Evolutionary conservation across 2,797 vertebrate species (phyloP).

Genomic region (Spinus olivaceus): DNA sequence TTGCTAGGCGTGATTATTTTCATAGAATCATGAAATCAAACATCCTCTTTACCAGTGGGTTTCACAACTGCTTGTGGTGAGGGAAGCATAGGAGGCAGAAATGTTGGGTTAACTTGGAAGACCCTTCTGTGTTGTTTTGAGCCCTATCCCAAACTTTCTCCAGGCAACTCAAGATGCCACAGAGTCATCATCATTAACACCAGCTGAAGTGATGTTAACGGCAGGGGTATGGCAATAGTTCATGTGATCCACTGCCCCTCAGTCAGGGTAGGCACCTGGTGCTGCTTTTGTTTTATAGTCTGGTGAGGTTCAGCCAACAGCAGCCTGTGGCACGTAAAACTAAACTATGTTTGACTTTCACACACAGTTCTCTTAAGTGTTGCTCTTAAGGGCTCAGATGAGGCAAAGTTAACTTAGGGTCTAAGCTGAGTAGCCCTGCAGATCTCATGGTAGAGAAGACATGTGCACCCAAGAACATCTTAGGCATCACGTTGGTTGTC

Average conservation of each 20-base stretch:
- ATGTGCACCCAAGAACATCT: neutral
- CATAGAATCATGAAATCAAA: neutral
- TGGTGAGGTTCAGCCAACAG: neutral
- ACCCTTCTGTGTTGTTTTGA: neutral
- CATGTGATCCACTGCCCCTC: neutral
- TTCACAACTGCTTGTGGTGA: neutral
- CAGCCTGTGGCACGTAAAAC: neutral
- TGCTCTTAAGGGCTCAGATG: neutral
- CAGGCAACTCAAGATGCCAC: neutral
- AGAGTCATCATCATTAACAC: neutral
- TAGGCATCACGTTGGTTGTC: accelerated
- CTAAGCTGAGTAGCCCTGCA: neutral
- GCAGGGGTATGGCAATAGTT: neutral
- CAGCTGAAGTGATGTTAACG: neutral
- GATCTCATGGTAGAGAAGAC: neutral
- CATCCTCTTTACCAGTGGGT: neutral
- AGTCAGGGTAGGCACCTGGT: neutral
- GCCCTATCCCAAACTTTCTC: neutral
- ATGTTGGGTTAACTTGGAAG: neutral
- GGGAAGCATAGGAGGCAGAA: neutral
- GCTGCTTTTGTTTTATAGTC: neutral
- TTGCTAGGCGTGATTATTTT: neutral
- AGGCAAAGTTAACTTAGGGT: neutral
- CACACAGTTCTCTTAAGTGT: neutral
- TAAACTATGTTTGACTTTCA: neutral